Evolutionary conservation across 1,140 invertebrate genomes (phyloP), one percentile per base, ranked within the genome.

Genomic region (Pseudobourletiella spinata): DNA sequence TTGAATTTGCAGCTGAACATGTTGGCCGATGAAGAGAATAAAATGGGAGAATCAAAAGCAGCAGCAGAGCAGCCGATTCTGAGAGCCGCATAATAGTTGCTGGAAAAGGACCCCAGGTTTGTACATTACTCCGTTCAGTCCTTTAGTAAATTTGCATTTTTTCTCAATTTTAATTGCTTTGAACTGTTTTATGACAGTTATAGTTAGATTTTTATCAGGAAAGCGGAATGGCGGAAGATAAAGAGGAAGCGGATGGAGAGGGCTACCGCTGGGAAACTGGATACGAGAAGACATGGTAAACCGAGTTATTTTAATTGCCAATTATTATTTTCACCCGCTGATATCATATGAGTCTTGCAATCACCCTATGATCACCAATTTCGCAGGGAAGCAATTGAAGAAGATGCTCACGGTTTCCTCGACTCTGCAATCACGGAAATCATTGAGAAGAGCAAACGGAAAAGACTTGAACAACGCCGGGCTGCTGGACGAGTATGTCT

Each of bases 201-300:
- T n/a, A n/a, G n/a, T n/a, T n/a, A n/a, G n/a, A n/a, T n/a, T n/a
- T n/a, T n/a, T n/a, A n/a, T n/a, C n/a, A n/a, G n/a, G n/a, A n/a
- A n/a, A n/a, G n/a, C n/a, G n/a, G n/a, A n/a, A 39, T 39, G 35
- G 35, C 35, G 11, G 11, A 11, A n/a, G 46, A 6, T 20, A 22
- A 48, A 57, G 86, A 89, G 52, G 87, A 92, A 55, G 89, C 91
- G 43, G 89, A 92, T 73, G 82, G 84, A 43, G 92, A 93, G 72
- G 91, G 93, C 73, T 97, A 97, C 74, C 82, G 91, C 24, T 97
- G 93, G 93, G 93, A 97, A 75, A 93, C 89, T 43, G 94, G 93
- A 71, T 98, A 97, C 78, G 93, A 98, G 76, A 93, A 92, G 77
- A 94, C 91, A 73, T 95, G 91, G 91, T 90, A n/a, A n/a, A n/a